Conservation (phyloP, 2,888 invertebrate species). For the Amblyteles armatorius region DNA sequence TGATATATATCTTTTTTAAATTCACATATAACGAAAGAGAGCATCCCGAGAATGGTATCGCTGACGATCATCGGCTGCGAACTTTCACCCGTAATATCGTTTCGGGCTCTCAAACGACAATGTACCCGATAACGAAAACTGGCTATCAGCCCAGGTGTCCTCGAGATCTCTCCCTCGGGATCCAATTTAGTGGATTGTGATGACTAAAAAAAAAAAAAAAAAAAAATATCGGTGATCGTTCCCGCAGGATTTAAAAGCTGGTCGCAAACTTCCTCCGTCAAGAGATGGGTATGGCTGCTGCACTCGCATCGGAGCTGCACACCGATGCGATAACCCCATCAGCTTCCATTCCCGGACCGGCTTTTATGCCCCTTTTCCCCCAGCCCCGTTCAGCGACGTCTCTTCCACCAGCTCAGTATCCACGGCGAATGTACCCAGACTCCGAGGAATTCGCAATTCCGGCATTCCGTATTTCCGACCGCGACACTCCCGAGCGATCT, state of each 20-base stretch:
- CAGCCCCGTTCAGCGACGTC: slow-evolving; percentile 1
- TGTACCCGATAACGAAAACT: neutral
- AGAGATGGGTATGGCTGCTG: neutral
- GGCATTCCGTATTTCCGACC: slow-evolving; percentile 61
- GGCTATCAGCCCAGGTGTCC: neutral
- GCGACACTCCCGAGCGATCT: slow-evolving; percentile 54
- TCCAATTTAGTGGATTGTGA: neutral
- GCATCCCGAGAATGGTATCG: neutral
- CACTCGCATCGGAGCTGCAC: neutral
- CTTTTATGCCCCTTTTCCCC: neutral
- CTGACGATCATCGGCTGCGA: neutral
- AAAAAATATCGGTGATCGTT: neutral
- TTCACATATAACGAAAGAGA: neutral
- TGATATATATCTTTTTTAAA: neutral
- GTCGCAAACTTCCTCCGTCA: slow-evolving; percentile 5
- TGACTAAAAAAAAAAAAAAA: slow-evolving; percentile 32
- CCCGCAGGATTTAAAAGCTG: slow-evolving; percentile 31
- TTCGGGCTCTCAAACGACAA: neutral
- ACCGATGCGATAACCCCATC: slow-evolving; percentile 12
- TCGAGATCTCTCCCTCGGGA: neutral
- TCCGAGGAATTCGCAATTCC: slow-evolving; percentile 67
- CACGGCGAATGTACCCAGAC: slow-evolving; percentile 20
- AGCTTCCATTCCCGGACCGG: neutral
- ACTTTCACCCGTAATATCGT: neutral
- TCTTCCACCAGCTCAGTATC: neutral